Evolutionary conservation across 1,140 invertebrate genomes (phyloP), one percentile per base, ranked within the genome.

Genomic region (Nylanderia fulva): DNA sequence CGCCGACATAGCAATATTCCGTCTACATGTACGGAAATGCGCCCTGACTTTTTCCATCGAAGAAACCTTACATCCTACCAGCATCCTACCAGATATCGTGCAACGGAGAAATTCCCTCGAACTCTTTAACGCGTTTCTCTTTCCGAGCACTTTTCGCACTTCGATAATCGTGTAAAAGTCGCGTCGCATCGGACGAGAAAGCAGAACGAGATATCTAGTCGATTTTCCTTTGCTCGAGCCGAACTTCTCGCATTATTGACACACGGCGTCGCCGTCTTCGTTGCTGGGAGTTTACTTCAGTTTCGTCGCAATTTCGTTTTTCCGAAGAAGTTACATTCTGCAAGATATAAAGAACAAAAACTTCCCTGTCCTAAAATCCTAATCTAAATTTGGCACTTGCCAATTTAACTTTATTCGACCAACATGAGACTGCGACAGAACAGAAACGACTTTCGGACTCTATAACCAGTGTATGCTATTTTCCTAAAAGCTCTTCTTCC

Each of bases 361-460:
- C 48, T 69, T 69, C 4, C 18, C 5, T 18, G n/a, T 77, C 29
- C 61, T 52, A 77, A 77, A 15, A 15, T 77, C 29, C 61, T 52
- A 77, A 77, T 80, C 48, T 71, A 27, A 71, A 56, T 77, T 77
- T 54, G 48, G 24, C 18, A 71, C 13, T 80, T 24, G 63, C 33
- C 48, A 42, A 80, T 80, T 71, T 80, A 80, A 80, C 64, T 80
- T 80, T 24, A 66, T 80, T 80, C 64, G 52, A 80, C 33, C 7
- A 11, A 39, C 7, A n/a, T 29, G 48, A 42, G 48, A 39, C 45
- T 68, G 8, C 76, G 21, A 42, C 8, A 27, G 15, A 9, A 45
- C 11, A 18, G 18, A 56, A 79, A 56, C 13, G 42, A 48, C 24
- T 58, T 18, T 33, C 48, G 24, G 18, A 42, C 15, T n/a, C 48